phyloP scores from a whole-genome alignment of 1,140 invertebrate species.

The Stegodyphus dumicola region DNA sequence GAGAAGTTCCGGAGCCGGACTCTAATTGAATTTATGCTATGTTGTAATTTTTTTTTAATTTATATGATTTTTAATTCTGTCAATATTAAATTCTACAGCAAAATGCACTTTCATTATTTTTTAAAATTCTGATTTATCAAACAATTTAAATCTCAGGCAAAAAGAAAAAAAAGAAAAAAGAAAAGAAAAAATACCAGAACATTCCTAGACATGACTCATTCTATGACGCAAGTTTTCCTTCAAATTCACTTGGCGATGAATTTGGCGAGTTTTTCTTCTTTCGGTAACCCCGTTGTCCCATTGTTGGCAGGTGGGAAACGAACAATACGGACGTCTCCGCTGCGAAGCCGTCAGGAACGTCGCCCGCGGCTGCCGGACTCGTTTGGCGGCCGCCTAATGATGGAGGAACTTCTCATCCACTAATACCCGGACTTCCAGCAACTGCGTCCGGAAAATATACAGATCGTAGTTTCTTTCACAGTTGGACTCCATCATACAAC shows the following conservation, averaged over 20 bases:
- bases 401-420: constrained; percentile 21
- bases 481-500: not conserved
- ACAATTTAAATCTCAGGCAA: too few species aligned
- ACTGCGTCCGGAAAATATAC: not conserved
- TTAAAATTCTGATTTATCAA: too few species aligned
- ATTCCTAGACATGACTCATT: too few species aligned
- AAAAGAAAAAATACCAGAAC: too few species aligned
- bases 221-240: too few species aligned
- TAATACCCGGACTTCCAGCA: not conserved
- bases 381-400: constrained; percentile 49
- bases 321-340: constrained; percentile 33
- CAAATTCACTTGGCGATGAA: not conserved
- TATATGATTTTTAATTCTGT: too few species aligned
- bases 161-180: too few species aligned
- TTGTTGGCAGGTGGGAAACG: constrained; percentile 57
- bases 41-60: too few species aligned
- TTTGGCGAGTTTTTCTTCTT: not conserved
- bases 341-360: constrained; percentile 51
- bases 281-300: constrained; percentile 11
- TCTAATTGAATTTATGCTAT: too few species aligned
- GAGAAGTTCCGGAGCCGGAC: too few species aligned
- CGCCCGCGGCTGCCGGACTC: constrained; percentile 49
- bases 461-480: not conserved
- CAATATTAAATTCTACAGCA: too few species aligned
- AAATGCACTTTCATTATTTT: too few species aligned